Evolutionary conservation across 1,140 invertebrate genomes (phyloP).

Genomic region (Heliconius congener): DNA sequence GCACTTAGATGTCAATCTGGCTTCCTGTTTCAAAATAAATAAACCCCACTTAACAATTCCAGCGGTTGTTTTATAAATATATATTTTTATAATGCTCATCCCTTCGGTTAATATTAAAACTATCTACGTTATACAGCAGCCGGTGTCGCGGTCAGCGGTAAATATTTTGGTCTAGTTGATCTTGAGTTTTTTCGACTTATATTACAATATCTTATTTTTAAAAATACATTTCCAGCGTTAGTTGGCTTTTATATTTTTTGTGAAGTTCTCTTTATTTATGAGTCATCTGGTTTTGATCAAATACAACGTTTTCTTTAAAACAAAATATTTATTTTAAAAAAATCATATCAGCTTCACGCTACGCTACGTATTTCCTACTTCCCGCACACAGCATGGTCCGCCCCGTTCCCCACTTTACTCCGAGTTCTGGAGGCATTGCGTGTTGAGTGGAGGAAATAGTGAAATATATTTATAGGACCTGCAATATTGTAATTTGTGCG

Average conservation of each 20-base stretch:
- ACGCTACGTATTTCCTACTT: too few relatives aligned
- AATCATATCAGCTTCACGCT: too few relatives aligned
- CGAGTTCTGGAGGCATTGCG: too few relatives aligned
- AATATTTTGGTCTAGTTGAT: slow-evolving; percentile 42
- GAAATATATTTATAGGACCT: too few relatives aligned
- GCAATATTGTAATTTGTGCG: too few relatives aligned
- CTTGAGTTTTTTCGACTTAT: slow-evolving; percentile 3
- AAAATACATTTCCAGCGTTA: not conserved
- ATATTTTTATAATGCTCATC: slow-evolving; percentile 16
- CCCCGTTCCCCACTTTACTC: too few relatives aligned
- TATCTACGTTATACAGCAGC: slow-evolving; percentile 29
- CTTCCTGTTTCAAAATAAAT: not conserved
- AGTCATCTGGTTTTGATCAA: too few relatives aligned
- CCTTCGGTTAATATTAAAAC: slow-evolving; percentile 29
- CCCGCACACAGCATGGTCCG: too few relatives aligned
- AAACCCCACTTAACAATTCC: not conserved
- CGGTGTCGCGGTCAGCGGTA: slow-evolving; percentile 46
- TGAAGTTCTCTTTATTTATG: not conserved
- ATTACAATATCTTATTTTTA: not conserved
- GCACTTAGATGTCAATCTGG: not conserved
- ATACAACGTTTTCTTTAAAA: too few relatives aligned
- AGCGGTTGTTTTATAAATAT: not conserved
- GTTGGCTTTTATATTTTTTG: not conserved
- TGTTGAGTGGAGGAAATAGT: too few relatives aligned
- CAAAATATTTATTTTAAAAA: too few relatives aligned